Conservation (phyloP, 1,140 invertebrate genomes). For the Tetramorium simillimum region DNA sequence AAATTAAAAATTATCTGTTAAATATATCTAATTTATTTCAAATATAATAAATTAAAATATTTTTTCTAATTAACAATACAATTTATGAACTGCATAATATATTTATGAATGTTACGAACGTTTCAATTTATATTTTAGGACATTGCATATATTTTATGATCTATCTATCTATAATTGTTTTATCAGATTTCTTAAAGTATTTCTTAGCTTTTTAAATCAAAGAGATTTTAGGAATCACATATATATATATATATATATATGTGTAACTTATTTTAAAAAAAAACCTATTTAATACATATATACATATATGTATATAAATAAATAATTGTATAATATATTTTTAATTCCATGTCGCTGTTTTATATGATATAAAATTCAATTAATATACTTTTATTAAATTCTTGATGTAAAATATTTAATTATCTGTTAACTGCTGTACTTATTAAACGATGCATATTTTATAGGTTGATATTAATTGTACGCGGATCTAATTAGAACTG, state of each 20-base stretch:
- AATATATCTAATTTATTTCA: not conserved
- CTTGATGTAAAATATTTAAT: not conserved
- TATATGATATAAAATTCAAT: not conserved
- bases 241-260: not conserved
- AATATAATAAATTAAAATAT: not conserved
- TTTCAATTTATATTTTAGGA: not conserved
- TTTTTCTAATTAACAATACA: not conserved
- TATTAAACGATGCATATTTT: constrained; percentile 8
- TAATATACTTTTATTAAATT: constrained; percentile 13
- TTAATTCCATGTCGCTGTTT: not conserved
- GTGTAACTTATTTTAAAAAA: not conserved
- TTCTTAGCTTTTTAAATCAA: not conserved
- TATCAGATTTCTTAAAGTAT: not conserved
- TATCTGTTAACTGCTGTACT: not conserved
- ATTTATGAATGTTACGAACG: not conserved
- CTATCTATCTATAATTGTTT: constrained; percentile 2
- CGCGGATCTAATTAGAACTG: constrained; percentile 2
- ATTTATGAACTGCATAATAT: constrained; percentile 9
- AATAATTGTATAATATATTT: not conserved
- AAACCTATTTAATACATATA: not conserved
- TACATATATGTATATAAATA: not conserved
- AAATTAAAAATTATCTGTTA: not conserved
- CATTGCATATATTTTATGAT: not conserved
- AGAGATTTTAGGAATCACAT: not conserved
- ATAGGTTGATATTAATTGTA: constrained; percentile 1